Evolutionary conservation across 2,888 invertebrate species (phyloP).

Genomic region (Eubasilissa splendida): DNA sequence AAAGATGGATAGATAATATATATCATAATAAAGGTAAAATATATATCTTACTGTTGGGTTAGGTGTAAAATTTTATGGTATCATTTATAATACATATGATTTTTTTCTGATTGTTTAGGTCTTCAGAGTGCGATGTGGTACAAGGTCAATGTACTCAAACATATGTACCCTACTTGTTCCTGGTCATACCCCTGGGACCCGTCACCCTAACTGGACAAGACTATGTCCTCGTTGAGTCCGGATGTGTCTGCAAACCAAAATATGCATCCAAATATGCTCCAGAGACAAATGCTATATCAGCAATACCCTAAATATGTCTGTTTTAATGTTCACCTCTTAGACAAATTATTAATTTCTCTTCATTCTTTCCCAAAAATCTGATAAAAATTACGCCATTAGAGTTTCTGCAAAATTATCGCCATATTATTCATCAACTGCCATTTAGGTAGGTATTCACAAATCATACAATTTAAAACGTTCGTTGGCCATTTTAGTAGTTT

Average conservation of each 20-base stretch:
- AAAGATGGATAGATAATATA: too few relatives aligned
- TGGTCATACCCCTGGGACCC: conserved; percentile 91
- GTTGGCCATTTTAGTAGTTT: too few relatives aligned
- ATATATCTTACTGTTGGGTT: too few relatives aligned
- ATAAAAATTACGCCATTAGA: background rate
- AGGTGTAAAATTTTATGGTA: too few relatives aligned
- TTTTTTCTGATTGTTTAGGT: conserved; percentile 72
- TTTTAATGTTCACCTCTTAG: conserved; percentile 60
- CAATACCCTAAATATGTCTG: conserved; percentile 58
- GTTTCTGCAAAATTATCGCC: conserved; percentile 16
- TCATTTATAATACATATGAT: too few relatives aligned
- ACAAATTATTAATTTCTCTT: conserved; percentile 8
- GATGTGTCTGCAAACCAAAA: conserved; percentile 88
- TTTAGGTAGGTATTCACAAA: too few relatives aligned
- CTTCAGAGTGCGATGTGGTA: conserved; percentile 89
- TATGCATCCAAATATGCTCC: conserved; percentile 66
- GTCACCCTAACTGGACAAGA: conserved; percentile 94
- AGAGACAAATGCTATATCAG: conserved; percentile 68
- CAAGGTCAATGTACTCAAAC: conserved; percentile 94
- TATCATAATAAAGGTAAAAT: too few relatives aligned
- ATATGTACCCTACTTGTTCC: conserved; percentile 91
- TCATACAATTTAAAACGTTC: too few relatives aligned
- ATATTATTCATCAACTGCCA: background rate
- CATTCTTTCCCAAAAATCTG: conserved; percentile 1
- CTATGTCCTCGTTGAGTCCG: conserved; percentile 95